Evolutionary conservation across 2,797 vertebrate genomes (phyloP).

Genomic region (Borostomias antarcticus): DNA sequence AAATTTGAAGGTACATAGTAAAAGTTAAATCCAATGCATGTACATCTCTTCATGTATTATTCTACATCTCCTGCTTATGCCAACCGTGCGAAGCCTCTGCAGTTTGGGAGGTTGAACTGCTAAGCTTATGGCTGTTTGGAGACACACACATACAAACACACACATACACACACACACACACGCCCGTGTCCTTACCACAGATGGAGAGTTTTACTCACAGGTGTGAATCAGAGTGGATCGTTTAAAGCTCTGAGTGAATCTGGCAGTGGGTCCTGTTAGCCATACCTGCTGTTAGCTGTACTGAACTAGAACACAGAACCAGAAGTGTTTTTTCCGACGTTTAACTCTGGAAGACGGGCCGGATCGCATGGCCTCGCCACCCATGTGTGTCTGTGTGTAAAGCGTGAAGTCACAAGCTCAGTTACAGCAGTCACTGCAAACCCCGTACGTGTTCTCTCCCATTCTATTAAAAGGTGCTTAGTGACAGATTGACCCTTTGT

Average conservation of each 20-base stretch:
- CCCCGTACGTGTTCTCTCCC: neutral
- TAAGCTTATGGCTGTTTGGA: neutral
- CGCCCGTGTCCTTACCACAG: neutral
- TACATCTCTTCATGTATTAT: no score
- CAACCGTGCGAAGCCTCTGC: neutral
- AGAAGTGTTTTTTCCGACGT: conserved; percentile 1
- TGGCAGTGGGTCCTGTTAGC: conserved; percentile 9
- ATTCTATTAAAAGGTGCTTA: neutral
- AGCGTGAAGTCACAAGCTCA: neutral
- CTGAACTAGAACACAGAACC: neutral
- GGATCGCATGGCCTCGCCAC: neutral
- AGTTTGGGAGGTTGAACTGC: conserved; percentile 1
- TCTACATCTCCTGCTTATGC: conserved; percentile 7
- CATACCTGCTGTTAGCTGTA: neutral
- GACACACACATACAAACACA: conserved; percentile 17
- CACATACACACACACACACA: neutral
- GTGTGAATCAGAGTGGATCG: conserved; percentile 9
- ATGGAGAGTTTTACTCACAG: conserved; percentile 9
- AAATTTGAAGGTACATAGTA: no score
- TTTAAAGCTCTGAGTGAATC: neutral
- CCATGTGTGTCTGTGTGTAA: neutral
- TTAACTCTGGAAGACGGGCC: neutral
- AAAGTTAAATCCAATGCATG: no score
- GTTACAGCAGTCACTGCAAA: neutral
- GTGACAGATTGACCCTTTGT: neutral